Base-by-base conservation (phyloP, 2,888 invertebrate genomes). In the Lasioglossum vierecki region DNA sequence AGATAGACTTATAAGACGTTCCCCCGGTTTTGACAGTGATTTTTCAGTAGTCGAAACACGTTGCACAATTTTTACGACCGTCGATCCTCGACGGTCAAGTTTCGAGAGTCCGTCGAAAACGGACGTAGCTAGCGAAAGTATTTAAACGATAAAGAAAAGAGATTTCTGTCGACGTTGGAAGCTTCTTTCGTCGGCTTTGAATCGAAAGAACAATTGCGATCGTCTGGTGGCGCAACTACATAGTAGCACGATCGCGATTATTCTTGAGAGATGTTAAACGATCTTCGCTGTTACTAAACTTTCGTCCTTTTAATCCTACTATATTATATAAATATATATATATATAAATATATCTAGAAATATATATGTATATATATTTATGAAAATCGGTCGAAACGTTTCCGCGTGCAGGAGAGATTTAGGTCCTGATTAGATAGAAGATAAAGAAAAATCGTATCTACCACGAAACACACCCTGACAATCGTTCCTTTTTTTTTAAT, bases 401-500 rank as follows among this genome's bases (percentile, higher is more conserved):
- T 41, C 26, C n/a, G 35, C 57, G 57, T 11, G 57, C 66, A 74
- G 72, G 66, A 53, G 66, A 81, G 76, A 4, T 39, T 22, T 83
- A 82, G 79, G 73, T 80, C 79, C 57, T 30, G 57, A 79, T 49
- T 79, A 66, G 72, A 76, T 73, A 72, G 57, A 76, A 76, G n/a
- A 79, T 6, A 80, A 30, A 57, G 57, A 57, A 30, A 63, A 30
- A 63, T 63, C 75, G 80, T 87, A 82, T 86, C 83, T 83, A 83
- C 79, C 83, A 82, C 53, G 66, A 81, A 57, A 63, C 30, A 63
- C 30, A 63, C 35, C 74, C 80, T 89, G 90, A 90, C 90, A 90
- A 90, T 90, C 90, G 89, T 88, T 86, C 79, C 85, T 85, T 85
- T 80, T 87, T 30, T 74, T 68, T 82, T 77, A 44, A 76, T 82